Percentiles rank a stretch among this genome's conserved stretches.
These are phyloP conservation scores for Phoeniculus purpureus DNA, from an alignment of 2,797 vertebrate species.

Conservation along the genomic window DNA sequence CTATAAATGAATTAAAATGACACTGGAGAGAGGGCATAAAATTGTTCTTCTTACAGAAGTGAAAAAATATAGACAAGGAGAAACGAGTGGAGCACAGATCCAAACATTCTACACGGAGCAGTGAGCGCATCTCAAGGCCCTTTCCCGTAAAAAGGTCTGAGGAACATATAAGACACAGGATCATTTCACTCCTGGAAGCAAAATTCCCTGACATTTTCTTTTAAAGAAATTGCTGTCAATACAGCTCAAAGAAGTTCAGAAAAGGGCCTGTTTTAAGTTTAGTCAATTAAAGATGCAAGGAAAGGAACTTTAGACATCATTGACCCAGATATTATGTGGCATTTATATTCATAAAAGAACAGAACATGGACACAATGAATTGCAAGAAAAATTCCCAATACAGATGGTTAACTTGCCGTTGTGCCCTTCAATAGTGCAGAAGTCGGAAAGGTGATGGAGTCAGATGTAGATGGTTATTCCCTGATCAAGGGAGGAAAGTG, in stretches of 20 bases:
- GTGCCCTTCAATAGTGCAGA: constrained; percentile 58
- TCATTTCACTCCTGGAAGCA: constrained; percentile 18
- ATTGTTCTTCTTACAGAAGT: constrained; percentile 6
- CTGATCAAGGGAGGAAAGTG: constrained; percentile 46
- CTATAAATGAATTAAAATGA: constrained; percentile 45
- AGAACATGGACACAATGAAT: constrained; percentile 51
- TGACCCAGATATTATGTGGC: constrained; percentile 67
- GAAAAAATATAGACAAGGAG: constrained; percentile 16
- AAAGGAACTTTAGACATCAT: constrained; percentile 69
- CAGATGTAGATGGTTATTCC: constrained; percentile 67
- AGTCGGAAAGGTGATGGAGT: constrained; percentile 62
- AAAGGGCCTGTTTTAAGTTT: constrained; percentile 67
- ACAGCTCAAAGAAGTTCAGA: constrained; percentile 50
- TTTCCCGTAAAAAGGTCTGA: background rate
- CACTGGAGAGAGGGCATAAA: constrained; percentile 32
- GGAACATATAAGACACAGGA: background rate
- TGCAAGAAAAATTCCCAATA: constrained; percentile 66
- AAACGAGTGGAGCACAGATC: background rate
- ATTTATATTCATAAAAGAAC: constrained; percentile 69
- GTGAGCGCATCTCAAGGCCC: background rate
- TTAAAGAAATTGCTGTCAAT: constrained; percentile 51
- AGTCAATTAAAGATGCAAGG: constrained; percentile 71
- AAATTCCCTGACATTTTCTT: constrained; percentile 39
- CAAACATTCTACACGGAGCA: background rate
- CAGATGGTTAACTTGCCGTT: constrained; percentile 50